A percentile compares a stretch with the other conserved stretches of the same genome.
These are phyloP conservation scores for Glandiceps talaboti DNA, from an alignment of 53 echinoderm and acorn worm species.

Conservation along the genomic window DNA sequence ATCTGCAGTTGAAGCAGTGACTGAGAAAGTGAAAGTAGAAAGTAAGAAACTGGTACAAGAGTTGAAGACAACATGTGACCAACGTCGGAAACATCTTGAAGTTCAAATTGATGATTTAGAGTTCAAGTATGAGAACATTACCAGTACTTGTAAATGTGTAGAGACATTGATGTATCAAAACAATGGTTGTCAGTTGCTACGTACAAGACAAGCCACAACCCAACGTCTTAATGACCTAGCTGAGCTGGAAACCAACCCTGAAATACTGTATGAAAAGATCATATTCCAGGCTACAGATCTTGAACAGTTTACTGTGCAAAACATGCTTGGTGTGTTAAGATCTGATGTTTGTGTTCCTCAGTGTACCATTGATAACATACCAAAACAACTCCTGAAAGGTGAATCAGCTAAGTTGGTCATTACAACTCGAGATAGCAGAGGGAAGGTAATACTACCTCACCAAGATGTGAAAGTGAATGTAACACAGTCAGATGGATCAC, in stretches of 20 bases:
- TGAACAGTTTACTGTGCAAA: neutral
- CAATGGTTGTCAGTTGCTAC: neutral
- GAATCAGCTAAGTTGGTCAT: neutral
- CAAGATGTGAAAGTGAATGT: neutral
- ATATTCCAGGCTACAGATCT: neutral
- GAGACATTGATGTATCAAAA: neutral
- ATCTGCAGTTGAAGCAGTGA: neutral
- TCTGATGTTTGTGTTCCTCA: neutral
- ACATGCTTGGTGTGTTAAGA: neutral
- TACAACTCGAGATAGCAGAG: neutral
- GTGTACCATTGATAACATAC: neutral
- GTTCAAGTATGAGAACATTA: neutral
- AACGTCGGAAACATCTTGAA: neutral
- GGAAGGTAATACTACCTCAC: neutral
- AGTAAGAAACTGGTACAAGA: neutral
- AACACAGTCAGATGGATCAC: neutral
- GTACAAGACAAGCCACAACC: neutral
- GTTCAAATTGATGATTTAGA: neutral
- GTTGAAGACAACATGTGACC: neutral
- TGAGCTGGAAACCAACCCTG: neutral
- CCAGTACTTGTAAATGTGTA: neutral
- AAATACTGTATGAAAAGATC: neutral
- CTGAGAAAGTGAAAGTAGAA: neutral
- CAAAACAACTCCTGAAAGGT: neutral
- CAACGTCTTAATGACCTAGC: neutral